phyloP scores from a whole-genome alignment of 2,888 invertebrate species.

The Himalopsyche japonica region DNA sequence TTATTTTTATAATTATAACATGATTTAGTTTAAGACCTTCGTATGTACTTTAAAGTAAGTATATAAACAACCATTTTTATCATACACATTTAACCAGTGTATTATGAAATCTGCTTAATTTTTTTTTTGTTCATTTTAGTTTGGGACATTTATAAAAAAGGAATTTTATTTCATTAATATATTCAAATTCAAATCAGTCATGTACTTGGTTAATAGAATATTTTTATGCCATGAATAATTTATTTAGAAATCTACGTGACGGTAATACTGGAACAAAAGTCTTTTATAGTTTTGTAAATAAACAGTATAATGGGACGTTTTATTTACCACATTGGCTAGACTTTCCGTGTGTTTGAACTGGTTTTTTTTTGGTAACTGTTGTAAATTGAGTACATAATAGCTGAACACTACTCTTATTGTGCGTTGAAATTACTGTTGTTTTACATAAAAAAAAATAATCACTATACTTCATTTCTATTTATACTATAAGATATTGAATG shows the following conservation, averaged over 20 bases:
- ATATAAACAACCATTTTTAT: too few species aligned
- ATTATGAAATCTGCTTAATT: too few species aligned
- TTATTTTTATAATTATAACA: too few species aligned
- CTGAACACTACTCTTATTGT: background rate
- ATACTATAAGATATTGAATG: too few species aligned
- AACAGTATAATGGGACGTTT: background rate
- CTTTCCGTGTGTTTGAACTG: background rate
- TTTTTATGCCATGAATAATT: background rate
- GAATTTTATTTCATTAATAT: background rate
- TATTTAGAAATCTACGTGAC: background rate
- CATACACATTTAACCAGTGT: too few species aligned
- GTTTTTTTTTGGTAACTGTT: background rate
- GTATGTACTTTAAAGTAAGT: too few species aligned
- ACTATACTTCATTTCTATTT: too few species aligned
- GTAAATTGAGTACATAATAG: background rate
- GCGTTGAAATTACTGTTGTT: background rate
- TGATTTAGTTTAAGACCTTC: too few species aligned
- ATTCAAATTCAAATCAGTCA: background rate
- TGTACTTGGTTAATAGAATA: background rate
- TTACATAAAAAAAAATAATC: too few species aligned
- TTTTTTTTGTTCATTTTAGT: too few species aligned
- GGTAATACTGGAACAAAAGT: background rate
- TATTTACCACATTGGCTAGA: background rate
- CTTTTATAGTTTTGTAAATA: background rate
- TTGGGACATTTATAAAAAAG: background rate